Evolutionary conservation across 2,797 vertebrate genomes (phyloP), one percentile per base, ranked within the genome.

Genomic region (Tragelaphus eurycerus): DNA sequence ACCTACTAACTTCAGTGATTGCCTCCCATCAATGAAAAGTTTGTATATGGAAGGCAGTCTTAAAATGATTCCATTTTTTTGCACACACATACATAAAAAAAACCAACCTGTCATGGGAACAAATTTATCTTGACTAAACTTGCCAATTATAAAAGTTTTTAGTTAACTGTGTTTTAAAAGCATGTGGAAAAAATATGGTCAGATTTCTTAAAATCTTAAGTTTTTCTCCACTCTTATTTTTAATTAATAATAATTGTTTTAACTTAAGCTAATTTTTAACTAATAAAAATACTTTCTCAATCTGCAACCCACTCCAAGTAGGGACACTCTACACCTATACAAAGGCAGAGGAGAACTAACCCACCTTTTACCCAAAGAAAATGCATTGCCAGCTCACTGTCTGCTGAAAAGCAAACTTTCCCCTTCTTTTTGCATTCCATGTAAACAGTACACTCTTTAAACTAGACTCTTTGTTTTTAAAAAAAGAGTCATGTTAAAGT

Each of bases 191-290:
- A 85, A 92, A 54, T 48, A 46, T 14, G 7, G 11, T 50, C 85
- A 59, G 25, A 64, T 64, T 93, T 60, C 83, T 86, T 57, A 59
- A 85, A 79, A 67, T 71, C 10, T 59, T 78, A 86, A 81, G 15
- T 79, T 97, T 76, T 82, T 62, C 64, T 92, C 21, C 52, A 95
- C n/a, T 88, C 52, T 96, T 38, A 83, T 87, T 85, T 84, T 84
- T 83, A 89, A 64, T 19, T 38, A 84, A n/a, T 50, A 76, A 31
- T 21, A 82, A 82, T 13, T 52, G 89, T 93, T 62, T 57, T 62
- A 79, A 91, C 48, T 81, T 78, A 93, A 89, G 52, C 25, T 64
- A 82, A 85, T 15, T 81, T 97, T 85, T 94, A 95, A 81, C 60
- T 67, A 82, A 85, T 38, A 87, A 74, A 93, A 96, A 95, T 76